Base-by-base conservation (phyloP, 2,797 vertebrate genomes). In the Botia kubotai region DNA sequence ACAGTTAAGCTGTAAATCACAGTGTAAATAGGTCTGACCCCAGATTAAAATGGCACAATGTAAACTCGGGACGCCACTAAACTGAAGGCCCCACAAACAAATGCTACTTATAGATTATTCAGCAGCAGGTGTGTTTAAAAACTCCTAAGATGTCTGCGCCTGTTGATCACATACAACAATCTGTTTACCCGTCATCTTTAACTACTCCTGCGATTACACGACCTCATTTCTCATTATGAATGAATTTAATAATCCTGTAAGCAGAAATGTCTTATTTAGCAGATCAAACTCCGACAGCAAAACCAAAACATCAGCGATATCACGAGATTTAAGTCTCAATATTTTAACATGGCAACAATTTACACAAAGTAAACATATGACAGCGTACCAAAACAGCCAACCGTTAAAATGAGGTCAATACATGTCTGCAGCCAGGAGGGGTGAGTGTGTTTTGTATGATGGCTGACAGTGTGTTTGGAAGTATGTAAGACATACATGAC, bases 1-100 rank as follows among this genome's bases (percentile, higher is more conserved):
- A 29, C 1, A 11, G 16, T 19, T 68, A 48, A 77, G 16, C 52
- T 69, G 36, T 67, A 65, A 75, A 65, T 0, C 26, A 0, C 3
- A 8, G 29, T 53, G 74, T 58, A 77, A 77, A 77, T 29, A 57
- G 75, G 63, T 57, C 75, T 55, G 63, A 17, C 0, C 63, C 21
- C 65, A 69, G 75, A 77, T 77, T 58, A 69, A 19, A 68, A 33
- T 14, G 16, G 53, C 7, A 4, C 14, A 17, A 12, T 16, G 17
- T 65, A 65, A n/a, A 55, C 48, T 16, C 2, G 2, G 46, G 50
- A 21, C 19, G 57, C 13, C 16, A 16, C 53, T 43, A 11, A 13
- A 26, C 63, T 12, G 4, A 1, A 13, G 7, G 3, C 13, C 21
- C 23, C 16, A 60, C 63, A 39, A 14, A 39, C 39, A 13, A 33